Evolutionary conservation across 1,140 invertebrate species (phyloP).

Genomic region (Octopus bimaculoides): DNA sequence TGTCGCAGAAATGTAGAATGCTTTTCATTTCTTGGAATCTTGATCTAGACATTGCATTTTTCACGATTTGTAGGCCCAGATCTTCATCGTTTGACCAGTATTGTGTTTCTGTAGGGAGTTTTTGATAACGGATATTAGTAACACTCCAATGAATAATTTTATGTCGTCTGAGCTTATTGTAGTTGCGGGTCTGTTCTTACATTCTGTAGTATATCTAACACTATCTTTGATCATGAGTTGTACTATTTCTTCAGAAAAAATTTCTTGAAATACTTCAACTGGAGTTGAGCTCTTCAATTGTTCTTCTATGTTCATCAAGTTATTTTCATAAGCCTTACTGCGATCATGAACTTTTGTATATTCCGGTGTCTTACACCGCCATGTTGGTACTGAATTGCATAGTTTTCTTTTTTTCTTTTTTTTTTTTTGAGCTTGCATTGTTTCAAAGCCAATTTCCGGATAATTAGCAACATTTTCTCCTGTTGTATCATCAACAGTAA

Average conservation of each 20-base stretch:
- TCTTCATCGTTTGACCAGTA: conserved; percentile 6
- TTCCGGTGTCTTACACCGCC: neutral
- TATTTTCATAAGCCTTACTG: neutral
- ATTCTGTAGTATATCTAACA: conserved; percentile 8
- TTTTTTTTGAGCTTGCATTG: neutral
- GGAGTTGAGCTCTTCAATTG: neutral
- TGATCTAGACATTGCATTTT: neutral
- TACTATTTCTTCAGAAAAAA: neutral
- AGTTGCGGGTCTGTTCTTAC: neutral
- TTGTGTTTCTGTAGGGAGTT: neutral
- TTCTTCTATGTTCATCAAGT: neutral
- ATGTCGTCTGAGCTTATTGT: neutral
- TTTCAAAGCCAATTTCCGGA: neutral
- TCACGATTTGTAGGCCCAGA: neutral
- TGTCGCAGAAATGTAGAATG: neutral
- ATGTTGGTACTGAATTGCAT: neutral
- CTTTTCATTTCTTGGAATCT: neutral
- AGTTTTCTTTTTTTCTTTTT: no score
- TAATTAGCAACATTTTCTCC: neutral
- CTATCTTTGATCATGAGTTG: neutral
- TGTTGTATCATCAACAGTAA: neutral
- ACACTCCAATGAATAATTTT: neutral
- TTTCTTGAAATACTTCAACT: neutral
- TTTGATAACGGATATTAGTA: neutral
- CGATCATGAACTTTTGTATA: neutral